Conservation (phyloP, 2,113 vertebrate species). For the Pyxicephalus adspersus region DNA sequence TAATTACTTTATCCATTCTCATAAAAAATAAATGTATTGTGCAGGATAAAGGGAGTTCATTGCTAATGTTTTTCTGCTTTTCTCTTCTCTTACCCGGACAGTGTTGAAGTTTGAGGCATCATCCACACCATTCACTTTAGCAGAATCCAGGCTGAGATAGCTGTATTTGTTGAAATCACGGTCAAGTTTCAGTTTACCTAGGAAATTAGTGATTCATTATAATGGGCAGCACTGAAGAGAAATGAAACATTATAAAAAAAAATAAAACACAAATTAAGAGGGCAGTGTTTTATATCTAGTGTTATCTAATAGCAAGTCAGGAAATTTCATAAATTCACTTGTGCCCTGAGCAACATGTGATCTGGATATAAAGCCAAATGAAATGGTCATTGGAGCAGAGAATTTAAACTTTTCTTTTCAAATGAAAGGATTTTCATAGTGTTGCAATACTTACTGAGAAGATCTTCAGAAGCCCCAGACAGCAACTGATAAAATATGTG, state of each 20-base stretch:
- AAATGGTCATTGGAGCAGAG: no score
- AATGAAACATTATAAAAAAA: not conserved
- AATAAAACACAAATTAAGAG: not conserved
- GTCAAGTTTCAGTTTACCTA: slow-evolving; percentile 87
- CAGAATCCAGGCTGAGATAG: slow-evolving; percentile 93
- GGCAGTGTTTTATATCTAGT: no score
- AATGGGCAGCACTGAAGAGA: not conserved
- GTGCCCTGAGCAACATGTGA: no score
- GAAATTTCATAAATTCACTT: no score
- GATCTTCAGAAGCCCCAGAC: slow-evolving; percentile 90
- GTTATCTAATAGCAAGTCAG: no score
- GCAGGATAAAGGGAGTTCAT: no score
- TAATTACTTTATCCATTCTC: no score
- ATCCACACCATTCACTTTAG: slow-evolving; percentile 88
- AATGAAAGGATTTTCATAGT: no score
- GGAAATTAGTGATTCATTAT: not conserved
- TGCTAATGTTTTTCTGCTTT: no score
- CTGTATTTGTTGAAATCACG: slow-evolving; percentile 94
- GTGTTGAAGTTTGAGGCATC: slow-evolving; percentile 93
- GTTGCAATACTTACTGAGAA: slow-evolving; percentile 81
- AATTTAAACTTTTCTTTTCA: no score
- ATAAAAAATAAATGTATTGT: no score
- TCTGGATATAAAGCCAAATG: no score
- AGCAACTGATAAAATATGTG: slow-evolving; percentile 97
- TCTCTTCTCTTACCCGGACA: slow-evolving; percentile 78